Evolutionary conservation across 1,140 invertebrate genomes (phyloP).

Genomic region (Cepaea nemoralis): DNA sequence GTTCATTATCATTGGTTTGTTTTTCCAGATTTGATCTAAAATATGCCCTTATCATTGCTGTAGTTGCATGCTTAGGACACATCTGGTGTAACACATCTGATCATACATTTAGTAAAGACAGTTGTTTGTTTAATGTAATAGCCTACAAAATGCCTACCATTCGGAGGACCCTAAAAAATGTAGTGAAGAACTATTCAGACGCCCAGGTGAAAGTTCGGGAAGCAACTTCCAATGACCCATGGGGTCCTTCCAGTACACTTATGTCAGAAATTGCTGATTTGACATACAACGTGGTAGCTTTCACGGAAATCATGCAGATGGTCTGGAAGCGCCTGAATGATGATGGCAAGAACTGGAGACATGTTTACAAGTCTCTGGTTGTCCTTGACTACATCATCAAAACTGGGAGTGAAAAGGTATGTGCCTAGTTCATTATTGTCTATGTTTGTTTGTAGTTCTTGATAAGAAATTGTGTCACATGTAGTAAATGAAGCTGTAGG

Average conservation of each 20-base stretch:
- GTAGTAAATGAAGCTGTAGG: too few species aligned
- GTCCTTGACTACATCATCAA: constrained; percentile 98
- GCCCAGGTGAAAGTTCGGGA: constrained; percentile 97
- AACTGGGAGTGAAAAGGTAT: constrained; percentile 92
- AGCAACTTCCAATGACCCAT: constrained; percentile 98
- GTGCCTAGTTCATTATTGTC: neutral
- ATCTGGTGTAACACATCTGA: neutral
- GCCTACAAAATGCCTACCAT: constrained; percentile 73
- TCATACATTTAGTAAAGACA: neutral
- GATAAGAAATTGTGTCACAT: too few species aligned
- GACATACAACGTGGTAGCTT: constrained; percentile 96
- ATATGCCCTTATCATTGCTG: neutral
- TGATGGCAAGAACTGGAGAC: constrained; percentile 99
- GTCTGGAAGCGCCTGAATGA: constrained; percentile 99
- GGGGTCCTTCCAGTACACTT: constrained; percentile 98
- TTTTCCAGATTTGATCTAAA: neutral
- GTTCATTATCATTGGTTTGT: neutral
- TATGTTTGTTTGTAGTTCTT: neutral
- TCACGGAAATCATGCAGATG: constrained; percentile 99
- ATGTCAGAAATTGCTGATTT: constrained; percentile 99
- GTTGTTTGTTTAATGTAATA: neutral
- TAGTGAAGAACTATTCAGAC: constrained; percentile 98
- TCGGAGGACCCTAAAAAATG: constrained; percentile 95
- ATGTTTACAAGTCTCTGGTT: constrained; percentile 98
- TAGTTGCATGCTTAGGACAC: neutral